Base-by-base conservation (phyloP, 2,797 vertebrate genomes). In the Valencia hispanica region DNA sequence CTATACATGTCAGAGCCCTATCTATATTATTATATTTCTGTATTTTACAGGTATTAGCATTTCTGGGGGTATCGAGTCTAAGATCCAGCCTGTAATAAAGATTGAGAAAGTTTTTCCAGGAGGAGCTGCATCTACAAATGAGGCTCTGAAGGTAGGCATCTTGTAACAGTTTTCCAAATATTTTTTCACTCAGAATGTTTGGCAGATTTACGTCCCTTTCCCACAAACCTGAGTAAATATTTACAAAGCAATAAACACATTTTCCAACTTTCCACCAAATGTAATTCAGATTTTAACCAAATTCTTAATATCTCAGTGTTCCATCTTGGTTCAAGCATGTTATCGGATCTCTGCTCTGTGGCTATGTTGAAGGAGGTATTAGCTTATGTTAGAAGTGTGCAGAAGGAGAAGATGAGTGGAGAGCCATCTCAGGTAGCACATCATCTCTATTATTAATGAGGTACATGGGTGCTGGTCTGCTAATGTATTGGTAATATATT, bases 21-120 rank as follows among this genome's bases (percentile, higher is more conserved):
- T 9, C 32, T 4, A 68, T 65, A 51, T 69, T 66, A 61, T 30
- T 0, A 71, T 3, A 22, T 72, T 63, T 76, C 7, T n/a, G 48
- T 80, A 25, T 83, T 45, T 79, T 84, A 22, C 88, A 99, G 98
- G 98, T 61, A 98, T 99, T 84, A 99, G 98, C 90, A 96, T 99
- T 86, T 99, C 98, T 0, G 98, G 98, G 18, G 98, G 98, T 25
- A 95, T 97, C 0, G 98, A 99, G 89, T 99, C 97, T 59, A 96
- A 94, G 89, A 93, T 98, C 0, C 98, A 99, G 93, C 97, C 98
- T 0, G 93, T 97, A 94, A 97, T 99, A 88, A 99, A 97, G 93
- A 98, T 99, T 17, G 97, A 99, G 89, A 98, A 97, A 94, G 97
- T 99, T 86, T 99, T 99, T 81, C 97, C 97, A 0, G 98, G 98